Conservation (phyloP, 2,888 invertebrate species). For the Dasypolia templi region DNA sequence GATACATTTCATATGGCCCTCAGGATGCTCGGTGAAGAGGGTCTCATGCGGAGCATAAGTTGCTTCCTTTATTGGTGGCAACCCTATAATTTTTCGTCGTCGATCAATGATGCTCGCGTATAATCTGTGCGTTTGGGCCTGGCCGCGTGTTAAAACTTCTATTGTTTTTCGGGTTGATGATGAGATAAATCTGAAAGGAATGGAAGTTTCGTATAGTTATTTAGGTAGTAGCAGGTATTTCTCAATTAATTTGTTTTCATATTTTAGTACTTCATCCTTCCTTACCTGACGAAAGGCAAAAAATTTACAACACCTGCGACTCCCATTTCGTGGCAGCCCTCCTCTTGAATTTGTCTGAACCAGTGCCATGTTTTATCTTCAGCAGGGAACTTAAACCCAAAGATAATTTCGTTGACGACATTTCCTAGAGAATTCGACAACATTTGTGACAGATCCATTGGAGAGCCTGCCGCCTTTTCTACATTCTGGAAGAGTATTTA, state of each 20-base stretch:
- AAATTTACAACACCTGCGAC: conserved; percentile 96
- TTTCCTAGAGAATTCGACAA: conserved; percentile 94
- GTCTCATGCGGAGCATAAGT: conserved; percentile 76
- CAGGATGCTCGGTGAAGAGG: conserved; percentile 80
- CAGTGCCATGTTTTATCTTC: conserved; percentile 94
- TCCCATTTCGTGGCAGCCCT: conserved; percentile 95
- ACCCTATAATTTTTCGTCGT: conserved; percentile 82
- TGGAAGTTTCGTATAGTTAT: not conserved
- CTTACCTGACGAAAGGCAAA: conserved; percentile 94
- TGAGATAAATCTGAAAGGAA: conserved; percentile 89
- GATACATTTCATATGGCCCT: conserved; percentile 85
- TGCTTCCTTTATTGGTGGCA: conserved; percentile 78
- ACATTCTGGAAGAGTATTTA: conserved; percentile 75
- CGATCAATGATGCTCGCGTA: conserved; percentile 93
- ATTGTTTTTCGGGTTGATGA: conserved; percentile 92
- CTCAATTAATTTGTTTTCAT: not conserved
- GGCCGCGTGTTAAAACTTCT: conserved; percentile 92
- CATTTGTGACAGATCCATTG: conserved; percentile 89
- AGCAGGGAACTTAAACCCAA: conserved; percentile 93
- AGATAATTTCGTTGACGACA: conserved; percentile 94
- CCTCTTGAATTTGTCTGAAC: conserved; percentile 94
- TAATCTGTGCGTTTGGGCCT: conserved; percentile 93
- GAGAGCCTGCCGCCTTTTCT: conserved; percentile 72
- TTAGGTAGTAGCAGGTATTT: not conserved
- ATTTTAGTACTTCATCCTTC: not conserved